Evolutionary conservation across 2,113 vertebrate species (phyloP).

Genomic region (Upupa epops): DNA sequence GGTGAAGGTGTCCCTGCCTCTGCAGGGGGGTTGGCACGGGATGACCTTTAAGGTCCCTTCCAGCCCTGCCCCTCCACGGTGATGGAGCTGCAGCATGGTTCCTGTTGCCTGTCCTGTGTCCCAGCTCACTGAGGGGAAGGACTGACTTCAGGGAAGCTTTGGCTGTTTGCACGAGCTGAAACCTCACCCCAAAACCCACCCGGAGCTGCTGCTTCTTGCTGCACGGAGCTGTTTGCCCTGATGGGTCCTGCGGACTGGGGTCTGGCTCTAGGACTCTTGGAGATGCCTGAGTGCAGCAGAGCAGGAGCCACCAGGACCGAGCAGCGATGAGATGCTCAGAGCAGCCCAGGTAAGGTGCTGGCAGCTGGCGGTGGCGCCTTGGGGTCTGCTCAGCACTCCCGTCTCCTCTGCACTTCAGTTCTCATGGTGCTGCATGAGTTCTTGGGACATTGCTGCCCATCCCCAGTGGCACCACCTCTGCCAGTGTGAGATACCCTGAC

Average conservation of each 20-base stretch:
- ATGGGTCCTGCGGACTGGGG: no score
- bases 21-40: no score
- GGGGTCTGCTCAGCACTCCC: not conserved
- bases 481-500: not conserved
- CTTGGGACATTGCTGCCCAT: not conserved
- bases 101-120: not conserved
- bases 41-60: no score
- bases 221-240: accelerated
- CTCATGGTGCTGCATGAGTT: not conserved
- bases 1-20: no score
- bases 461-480: not conserved
- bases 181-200: not conserved
- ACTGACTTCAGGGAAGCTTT: not conserved
- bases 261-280: not conserved
- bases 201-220: not conserved
- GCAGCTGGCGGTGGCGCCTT: not conserved
- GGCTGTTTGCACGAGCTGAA: not conserved
- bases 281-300: not conserved
- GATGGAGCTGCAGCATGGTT: no score
- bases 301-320: not conserved
- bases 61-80: no score
- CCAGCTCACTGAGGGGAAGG: not conserved
- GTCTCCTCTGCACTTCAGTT: not conserved
- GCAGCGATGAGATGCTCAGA: not conserved
- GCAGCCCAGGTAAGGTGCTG: not conserved